Evolutionary conservation across 2,797 vertebrate species (phyloP).

Genomic region (Cuniculus paca): DNA sequence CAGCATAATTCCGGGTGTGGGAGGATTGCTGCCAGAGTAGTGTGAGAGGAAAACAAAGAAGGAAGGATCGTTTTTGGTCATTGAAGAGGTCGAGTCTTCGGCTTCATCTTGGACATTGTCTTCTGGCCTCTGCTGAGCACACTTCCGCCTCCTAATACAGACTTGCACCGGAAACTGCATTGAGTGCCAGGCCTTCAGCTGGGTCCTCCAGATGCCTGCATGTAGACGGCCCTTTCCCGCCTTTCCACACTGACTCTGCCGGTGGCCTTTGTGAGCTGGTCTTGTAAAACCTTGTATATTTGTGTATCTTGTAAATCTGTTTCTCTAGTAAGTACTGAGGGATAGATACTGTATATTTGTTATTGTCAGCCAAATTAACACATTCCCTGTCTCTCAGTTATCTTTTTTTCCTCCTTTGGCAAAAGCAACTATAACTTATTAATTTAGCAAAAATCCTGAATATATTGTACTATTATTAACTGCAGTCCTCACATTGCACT

Average conservation of each 20-base stretch:
- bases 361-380: background rate
- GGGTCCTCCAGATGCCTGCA: background rate
- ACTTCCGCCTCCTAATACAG: background rate
- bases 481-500: background rate
- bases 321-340: too few species aligned
- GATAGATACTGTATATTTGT: background rate
- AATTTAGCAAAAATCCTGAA: too few species aligned
- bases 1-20: background rate
- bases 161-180: background rate
- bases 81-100: background rate
- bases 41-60: background rate
- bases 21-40: background rate
- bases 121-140: background rate
- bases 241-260: too few species aligned
- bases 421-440: background rate
- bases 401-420: background rate
- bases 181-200: background rate
- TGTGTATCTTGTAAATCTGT: too few species aligned
- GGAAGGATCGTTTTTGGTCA: background rate
- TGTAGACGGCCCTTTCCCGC: too few species aligned
- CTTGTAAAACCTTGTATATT: too few species aligned
- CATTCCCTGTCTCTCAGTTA: background rate
- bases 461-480: background rate
- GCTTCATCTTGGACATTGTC: background rate
- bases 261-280: too few species aligned